These are phyloP conservation scores for Heterochromis multidens DNA, from an alignment of 2,113 vertebrate species.

Conservation along the genomic window DNA sequence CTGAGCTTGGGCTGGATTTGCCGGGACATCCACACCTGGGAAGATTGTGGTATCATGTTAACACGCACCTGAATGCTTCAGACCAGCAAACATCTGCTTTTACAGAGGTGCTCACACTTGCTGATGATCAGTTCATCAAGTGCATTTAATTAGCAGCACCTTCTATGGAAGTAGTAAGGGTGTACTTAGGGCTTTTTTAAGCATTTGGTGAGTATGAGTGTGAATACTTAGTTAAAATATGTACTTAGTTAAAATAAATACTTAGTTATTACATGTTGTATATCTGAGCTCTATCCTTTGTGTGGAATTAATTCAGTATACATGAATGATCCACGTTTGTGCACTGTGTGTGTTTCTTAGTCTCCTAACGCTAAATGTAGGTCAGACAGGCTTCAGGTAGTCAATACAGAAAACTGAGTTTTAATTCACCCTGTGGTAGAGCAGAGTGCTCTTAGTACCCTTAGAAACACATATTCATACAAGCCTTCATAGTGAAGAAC, in stretches of 20 bases:
- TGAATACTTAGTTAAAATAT: too few relatives aligned
- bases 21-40: not conserved
- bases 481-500: not conserved
- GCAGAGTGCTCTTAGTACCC: not conserved
- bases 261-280: too few relatives aligned
- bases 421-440: not conserved
- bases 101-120: not conserved
- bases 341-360: not conserved
- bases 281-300: not conserved
- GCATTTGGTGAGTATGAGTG: not conserved
- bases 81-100: not conserved
- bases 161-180: not conserved
- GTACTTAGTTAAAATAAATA: too few relatives aligned
- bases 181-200: not conserved
- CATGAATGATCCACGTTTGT: not conserved
- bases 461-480: not conserved
- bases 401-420: not conserved
- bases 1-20: not conserved
- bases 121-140: too few relatives aligned
- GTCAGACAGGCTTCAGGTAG: conserved; percentile 20
- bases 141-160: too few relatives aligned
- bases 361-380: conserved; percentile 39
- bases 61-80: not conserved
- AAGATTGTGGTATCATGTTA: not conserved
- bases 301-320: accelerated